Conservation (phyloP, 2,113 vertebrate species). For the Cyanocitta stelleri region DNA sequence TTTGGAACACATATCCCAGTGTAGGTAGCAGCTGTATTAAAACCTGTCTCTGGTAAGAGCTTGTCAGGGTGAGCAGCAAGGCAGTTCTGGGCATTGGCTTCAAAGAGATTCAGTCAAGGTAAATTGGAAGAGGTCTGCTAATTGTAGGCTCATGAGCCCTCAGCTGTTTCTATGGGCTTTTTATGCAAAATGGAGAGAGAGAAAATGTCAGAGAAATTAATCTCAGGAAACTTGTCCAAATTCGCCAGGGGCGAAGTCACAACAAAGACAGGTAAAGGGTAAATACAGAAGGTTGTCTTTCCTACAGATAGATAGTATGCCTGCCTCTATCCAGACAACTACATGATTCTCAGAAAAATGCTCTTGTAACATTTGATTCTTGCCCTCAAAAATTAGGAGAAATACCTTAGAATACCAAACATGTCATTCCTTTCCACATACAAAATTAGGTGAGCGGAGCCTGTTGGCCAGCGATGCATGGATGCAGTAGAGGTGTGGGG, state of each 20-base stretch:
- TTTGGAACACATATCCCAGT: background rate
- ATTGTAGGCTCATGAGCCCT: background rate
- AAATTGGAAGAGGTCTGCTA: background rate
- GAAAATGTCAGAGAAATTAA: background rate
- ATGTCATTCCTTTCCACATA: background rate
- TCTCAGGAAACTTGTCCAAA: background rate
- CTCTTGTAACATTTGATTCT: background rate
- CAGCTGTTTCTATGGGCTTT: background rate
- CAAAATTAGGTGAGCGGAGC: background rate
- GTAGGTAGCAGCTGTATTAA: background rate
- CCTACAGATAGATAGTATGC: background rate
- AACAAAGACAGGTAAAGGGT: background rate
- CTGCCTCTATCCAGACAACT: background rate
- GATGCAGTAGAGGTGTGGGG: background rate
- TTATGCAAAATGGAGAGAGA: background rate
- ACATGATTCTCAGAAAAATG: background rate
- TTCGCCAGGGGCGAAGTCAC: rapidly evolving
- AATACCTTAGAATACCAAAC: background rate
- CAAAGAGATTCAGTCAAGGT: background rate
- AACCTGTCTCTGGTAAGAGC: background rate
- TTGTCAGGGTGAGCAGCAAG: background rate
- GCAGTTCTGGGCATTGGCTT: background rate
- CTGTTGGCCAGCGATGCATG: background rate
- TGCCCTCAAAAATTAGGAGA: background rate
- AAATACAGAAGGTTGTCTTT: background rate